These are phyloP conservation scores for Agrotis exclamationis DNA, from an alignment of 2,888 invertebrate genomes.

Conservation along the genomic window DNA sequence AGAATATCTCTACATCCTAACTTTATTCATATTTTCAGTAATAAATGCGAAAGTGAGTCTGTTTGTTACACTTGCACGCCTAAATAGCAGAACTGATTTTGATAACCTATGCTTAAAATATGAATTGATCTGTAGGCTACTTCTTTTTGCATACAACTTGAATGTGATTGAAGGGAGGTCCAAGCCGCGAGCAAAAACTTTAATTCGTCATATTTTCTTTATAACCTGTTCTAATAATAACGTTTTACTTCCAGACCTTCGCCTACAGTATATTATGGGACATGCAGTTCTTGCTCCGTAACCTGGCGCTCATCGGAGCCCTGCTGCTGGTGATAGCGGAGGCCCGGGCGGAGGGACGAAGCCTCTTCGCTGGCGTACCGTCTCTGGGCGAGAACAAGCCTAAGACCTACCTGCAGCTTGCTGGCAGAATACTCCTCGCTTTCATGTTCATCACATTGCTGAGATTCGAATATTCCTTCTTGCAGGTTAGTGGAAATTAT, in stretches of 20 bases:
- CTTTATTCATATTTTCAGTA: no score
- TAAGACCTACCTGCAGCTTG: slow-evolving; percentile 98
- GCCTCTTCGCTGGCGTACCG: slow-evolving; percentile 98
- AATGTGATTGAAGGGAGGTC: no score
- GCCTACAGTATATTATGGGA: slow-evolving; percentile 99
- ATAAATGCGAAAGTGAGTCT: no score
- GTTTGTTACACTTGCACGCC: no score
- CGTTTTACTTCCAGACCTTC: slow-evolving; percentile 92
- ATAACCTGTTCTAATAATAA: not conserved
- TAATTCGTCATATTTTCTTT: not conserved
- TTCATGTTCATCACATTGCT: slow-evolving; percentile 99
- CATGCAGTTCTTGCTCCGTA: slow-evolving; percentile 98
- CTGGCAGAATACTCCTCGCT: slow-evolving; percentile 98
- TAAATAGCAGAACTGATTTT: no score
- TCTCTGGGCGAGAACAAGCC: slow-evolving; percentile 98
- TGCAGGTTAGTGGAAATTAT: slow-evolving; percentile 92
- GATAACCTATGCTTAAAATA: no score
- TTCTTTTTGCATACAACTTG: no score
- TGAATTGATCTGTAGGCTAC: no score
- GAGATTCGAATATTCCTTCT: slow-evolving; percentile 97
- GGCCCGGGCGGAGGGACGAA: slow-evolving; percentile 97
- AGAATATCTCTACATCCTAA: no score
- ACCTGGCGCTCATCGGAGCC: slow-evolving; percentile 99
- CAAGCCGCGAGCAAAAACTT: no score
- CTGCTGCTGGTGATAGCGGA: slow-evolving; percentile 99